phyloP scores from a whole-genome alignment of 2,797 vertebrate species.

The Crocodylus rhombifer region DNA sequence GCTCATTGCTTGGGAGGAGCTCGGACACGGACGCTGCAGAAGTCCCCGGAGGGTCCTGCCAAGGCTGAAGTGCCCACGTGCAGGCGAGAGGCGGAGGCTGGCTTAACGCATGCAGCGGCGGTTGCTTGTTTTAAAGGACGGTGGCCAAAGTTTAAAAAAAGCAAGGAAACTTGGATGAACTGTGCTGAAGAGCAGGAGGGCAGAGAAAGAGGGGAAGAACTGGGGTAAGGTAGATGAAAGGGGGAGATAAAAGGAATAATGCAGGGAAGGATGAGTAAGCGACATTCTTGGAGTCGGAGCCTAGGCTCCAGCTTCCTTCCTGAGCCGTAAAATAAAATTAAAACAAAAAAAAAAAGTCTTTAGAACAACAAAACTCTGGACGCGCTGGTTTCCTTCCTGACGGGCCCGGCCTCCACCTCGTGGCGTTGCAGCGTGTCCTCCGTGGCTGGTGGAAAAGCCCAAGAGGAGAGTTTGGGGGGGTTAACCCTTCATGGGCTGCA shows the following conservation, averaged over 20 bases:
- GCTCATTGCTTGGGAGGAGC: background rate
- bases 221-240: constrained; percentile 79
- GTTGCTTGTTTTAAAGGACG: background rate
- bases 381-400: constrained; percentile 89
- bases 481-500: constrained; percentile 79
- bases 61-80: accelerated
- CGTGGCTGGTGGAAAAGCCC: constrained; percentile 84
- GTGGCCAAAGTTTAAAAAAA: constrained; percentile 8
- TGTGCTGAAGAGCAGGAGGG: constrained; percentile 27
- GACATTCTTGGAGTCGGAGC: constrained; percentile 85
- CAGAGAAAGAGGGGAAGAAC: constrained; percentile 27
- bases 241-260: constrained; percentile 82
- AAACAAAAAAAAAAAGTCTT: constrained; percentile 86
- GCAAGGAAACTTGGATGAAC: constrained; percentile 10
- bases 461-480: constrained; percentile 72
- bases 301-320: constrained; percentile 92
- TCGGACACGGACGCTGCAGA: accelerated
- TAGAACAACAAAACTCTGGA: constrained; percentile 88
- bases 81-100: background rate
- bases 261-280: constrained; percentile 82
- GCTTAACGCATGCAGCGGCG: background rate
- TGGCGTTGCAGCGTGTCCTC: constrained; percentile 83
- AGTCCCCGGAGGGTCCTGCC: background rate
- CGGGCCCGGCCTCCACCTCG: constrained; percentile 80
- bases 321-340: constrained; percentile 87